Evolutionary conservation across 2,113 vertebrate genomes (phyloP).

Genomic region (Synchiropus splendidus): DNA sequence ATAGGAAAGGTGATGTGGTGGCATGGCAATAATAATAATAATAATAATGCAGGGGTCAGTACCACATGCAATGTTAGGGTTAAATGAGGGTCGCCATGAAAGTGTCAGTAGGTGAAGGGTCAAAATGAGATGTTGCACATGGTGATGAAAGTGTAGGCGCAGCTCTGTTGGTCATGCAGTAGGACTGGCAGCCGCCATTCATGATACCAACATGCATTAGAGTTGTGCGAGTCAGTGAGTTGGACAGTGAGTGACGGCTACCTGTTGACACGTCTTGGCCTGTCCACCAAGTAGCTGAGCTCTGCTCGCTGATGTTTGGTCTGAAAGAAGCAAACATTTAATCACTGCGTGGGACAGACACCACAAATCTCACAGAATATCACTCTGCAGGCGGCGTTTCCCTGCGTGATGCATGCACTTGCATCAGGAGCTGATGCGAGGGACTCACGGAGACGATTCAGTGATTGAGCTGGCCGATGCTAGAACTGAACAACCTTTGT

Average conservation of each 20-base stretch:
- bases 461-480: conserved; percentile 57
- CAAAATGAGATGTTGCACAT: conserved; percentile 62
- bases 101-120: conserved; percentile 41
- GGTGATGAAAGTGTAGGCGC: conserved; percentile 57
- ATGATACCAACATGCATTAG: conserved; percentile 4
- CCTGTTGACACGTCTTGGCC: conserved; percentile 97
- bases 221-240: no score
- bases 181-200: conserved; percentile 37
- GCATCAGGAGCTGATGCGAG: conserved; percentile 31
- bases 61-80: no score
- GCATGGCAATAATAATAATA: background rate
- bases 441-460: conserved; percentile 45
- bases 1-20: no score
- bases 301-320: conserved; percentile 93
- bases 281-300: conserved; percentile 96
- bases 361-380: conserved; percentile 2
- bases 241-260: conserved; percentile 36
- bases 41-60: conserved; percentile 1
- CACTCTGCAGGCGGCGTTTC: background rate
- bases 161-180: conserved; percentile 41
- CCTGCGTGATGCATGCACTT: background rate
- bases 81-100: conserved; percentile 30
- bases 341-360: background rate
- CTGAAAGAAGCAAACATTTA: conserved; percentile 66
- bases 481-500: conserved; percentile 64